phyloP scores from a whole-genome alignment of 2,888 invertebrate genomes.

The Acleris cristana region DNA sequence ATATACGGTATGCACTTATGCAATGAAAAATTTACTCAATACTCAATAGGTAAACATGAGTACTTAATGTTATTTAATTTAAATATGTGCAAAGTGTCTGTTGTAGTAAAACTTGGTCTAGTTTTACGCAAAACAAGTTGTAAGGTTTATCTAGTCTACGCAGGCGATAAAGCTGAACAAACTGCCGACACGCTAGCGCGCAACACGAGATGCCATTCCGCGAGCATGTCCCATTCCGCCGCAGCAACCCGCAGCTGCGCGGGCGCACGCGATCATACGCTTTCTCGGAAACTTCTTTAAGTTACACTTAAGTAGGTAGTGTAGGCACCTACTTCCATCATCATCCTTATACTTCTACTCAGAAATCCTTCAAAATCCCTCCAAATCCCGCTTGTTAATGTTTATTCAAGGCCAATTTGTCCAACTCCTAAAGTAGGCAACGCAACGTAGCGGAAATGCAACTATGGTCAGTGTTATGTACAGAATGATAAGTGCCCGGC shows the following conservation, averaged over 20 bases:
- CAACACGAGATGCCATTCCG: slow-evolving; percentile 45
- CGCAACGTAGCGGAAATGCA: slow-evolving; percentile 67
- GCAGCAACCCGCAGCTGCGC: slow-evolving; percentile 43
- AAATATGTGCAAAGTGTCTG: not conserved
- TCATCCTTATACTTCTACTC: not conserved
- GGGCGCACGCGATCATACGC: slow-evolving; percentile 54
- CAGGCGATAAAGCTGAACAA: slow-evolving; percentile 20
- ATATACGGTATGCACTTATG: no score
- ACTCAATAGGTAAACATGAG: not conserved
- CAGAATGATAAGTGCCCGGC: slow-evolving; percentile 60
- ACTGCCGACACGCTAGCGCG: slow-evolving; percentile 23
- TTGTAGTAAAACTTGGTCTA: not conserved
- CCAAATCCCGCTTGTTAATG: slow-evolving; percentile 41
- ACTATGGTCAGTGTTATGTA: slow-evolving; percentile 60
- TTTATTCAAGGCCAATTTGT: slow-evolving; percentile 69
- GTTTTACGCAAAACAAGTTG: slow-evolving; percentile 20
- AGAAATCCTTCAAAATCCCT: not conserved
- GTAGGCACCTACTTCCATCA: slow-evolving; percentile 9
- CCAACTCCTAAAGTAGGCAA: slow-evolving; percentile 61
- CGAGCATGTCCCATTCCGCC: slow-evolving; percentile 47
- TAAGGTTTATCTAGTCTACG: slow-evolving; percentile 20
- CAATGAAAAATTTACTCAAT: no score
- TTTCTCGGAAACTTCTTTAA: slow-evolving; percentile 51
- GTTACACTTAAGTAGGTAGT: slow-evolving; percentile 1
- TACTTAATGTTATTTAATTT: not conserved